Base-by-base conservation (phyloP, 2,888 invertebrate genomes). In the Entomobrya multifasciata region DNA sequence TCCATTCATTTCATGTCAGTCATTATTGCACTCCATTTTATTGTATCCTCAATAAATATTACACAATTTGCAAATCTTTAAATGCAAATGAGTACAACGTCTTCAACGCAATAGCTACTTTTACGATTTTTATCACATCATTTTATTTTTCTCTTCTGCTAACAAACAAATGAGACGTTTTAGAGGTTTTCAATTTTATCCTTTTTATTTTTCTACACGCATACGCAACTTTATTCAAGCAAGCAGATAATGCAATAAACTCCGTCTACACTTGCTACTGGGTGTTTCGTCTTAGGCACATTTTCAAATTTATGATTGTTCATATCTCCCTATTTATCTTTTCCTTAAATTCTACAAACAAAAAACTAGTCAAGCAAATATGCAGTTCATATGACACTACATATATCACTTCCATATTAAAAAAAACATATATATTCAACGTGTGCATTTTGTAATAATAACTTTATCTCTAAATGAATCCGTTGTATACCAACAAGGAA, bases 271-370 rank as follows among this genome's bases (percentile, higher is more conserved):
- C 20, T 70, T 70, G 84, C 87, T 84, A 84, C 84, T 87, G 79
- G 84, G 79, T 74, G 84, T 87, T 84, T 62, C 67, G 57, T 57
- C 70, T 67, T 52, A 70, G 22, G 41, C 70, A 44, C 57, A 74
- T 36, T 74, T 27, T 55, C 62, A 80, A 87, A 87, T 87, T 87
- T 87, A 87, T 80, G 87, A 72, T 79, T 65, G 27, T 47, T 41
- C 47, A 49, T 62, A 81, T 81, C 79, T 62, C 30, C 41, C 49
- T 55, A 17, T 52, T 74, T 30, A 52, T 55, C 74, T 74, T 49
- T 65, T 65, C 41, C 65, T 65, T 27, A 11, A 22, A 25, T 62
- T 25, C 57, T 25, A 11, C 52, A 25, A 25, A 25, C 4, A 30
- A 30, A 36, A 62, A 36, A 27, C 30, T 15, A 62, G 15, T 60